Base-by-base conservation (phyloP, 2,113 vertebrate species). In the Eupsittula cactorum region DNA sequence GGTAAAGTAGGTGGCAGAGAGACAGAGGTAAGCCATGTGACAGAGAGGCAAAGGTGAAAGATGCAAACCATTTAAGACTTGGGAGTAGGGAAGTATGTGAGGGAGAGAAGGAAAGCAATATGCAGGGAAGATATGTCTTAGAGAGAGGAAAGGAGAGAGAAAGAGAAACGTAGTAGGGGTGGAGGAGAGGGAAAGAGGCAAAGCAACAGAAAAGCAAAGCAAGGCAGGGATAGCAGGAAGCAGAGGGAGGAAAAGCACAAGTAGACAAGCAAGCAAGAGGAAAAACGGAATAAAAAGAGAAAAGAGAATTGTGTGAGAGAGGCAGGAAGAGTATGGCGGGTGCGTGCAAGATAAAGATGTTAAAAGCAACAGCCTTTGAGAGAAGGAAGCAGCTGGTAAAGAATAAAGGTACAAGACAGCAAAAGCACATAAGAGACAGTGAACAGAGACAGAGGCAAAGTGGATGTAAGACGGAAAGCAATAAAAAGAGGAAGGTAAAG, bases 271-370 rank as follows among this genome's bases (percentile, higher is more conserved):
- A 77, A 85, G n/a, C n/a, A 65, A 76, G n/a, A 85, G 17, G 35
- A 67, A 85, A 68, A 85, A 44, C 17, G 31, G 53, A 84, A 69
- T 59, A 49, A 42, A 60, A 77, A 82, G 17, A 68, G 17, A 64
- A 9, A 69, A 13, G 9, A 25, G 29, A 60, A 86, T 19, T 16
- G 7, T 39, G 31, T 24, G 44, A 71, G 49, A 79, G 37, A 71
- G 8, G 8, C 18, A 55, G 44, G 9, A 85, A 49, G 16, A 19
- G 53, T 7, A 31, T 13, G 9, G 14, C 55, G 7, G 19, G 7
- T 50, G 13, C 33, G 42, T 24, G 19, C 0, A 0, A 65, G 10
- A 53, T 49, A 29, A 42, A 75, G n/a, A 59, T 10, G 19, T 20
- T 65, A 23, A 65, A 42, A 85, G 55, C 11, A 71, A 75, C 2